Evolutionary conservation across 2,113 vertebrate genomes (phyloP).

Genomic region (Furnarius figulus): DNA sequence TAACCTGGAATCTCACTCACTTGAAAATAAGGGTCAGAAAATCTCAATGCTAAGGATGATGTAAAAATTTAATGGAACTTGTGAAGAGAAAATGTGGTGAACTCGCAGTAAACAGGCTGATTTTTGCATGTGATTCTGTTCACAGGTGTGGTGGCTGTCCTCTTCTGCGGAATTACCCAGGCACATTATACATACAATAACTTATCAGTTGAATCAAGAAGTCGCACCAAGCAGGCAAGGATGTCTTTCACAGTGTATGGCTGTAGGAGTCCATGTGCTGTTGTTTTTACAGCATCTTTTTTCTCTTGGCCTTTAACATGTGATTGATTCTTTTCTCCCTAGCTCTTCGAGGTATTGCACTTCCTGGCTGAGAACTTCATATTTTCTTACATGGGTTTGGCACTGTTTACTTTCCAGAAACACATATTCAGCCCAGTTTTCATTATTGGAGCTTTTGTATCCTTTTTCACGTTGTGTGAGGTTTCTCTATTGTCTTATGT

Average conservation of each 20-base stretch:
- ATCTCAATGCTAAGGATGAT: not conserved
- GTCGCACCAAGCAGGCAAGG: slow-evolving; percentile 91
- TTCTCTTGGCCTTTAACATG: not conserved
- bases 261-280: not conserved
- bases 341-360: slow-evolving; percentile 96
- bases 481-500: not conserved
- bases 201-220: slow-evolving; percentile 90
- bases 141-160: slow-evolving; percentile 91
- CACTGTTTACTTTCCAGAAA: slow-evolving; percentile 97
- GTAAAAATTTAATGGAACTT: not conserved
- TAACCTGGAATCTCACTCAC: not conserved
- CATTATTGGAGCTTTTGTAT: slow-evolving; percentile 95
- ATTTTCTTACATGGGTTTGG: slow-evolving; percentile 98
- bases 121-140: not conserved
- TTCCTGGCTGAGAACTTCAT: slow-evolving; percentile 99
- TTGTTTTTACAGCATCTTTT: not conserved
- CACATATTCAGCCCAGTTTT: slow-evolving; percentile 95
- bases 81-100: not conserved
- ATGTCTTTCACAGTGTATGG: not conserved
- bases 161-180: slow-evolving; percentile 96
- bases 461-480: slow-evolving; percentile 70
- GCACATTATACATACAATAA: slow-evolving; percentile 97
- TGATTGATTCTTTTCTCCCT: not conserved
- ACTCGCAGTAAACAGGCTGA: not conserved
- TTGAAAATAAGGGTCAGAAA: not conserved